Evolutionary conservation across 2,888 invertebrate genomes (phyloP), one percentile per base, ranked within the genome.

Genomic region (Apomyelois bistriatella): DNA sequence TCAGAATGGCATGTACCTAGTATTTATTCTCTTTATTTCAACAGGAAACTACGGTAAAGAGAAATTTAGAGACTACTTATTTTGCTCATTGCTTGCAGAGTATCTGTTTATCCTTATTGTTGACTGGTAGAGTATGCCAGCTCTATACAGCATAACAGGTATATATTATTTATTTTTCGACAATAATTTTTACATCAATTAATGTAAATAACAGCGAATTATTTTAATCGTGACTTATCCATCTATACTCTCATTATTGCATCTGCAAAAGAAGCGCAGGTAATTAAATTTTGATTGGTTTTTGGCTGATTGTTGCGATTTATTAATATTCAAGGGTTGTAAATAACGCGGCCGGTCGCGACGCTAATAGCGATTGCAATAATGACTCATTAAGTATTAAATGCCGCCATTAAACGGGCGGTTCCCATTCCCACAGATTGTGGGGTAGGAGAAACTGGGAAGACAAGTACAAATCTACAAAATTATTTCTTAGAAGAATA

Each of bases 281-380:
- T 84, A 84, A 86, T 86, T 84, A 85, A 80, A 81, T 78, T 81
- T 83, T 85, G 81, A 87, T 86, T 85, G 80, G 76, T 78, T 79
- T n/a, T 80, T 64, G 70, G 74, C 66, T 68, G 72, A 78, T 82
- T 82, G 75, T 79, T 81, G 74, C 28, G 30, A 46, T 30, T 46
- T 82, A 85, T 83, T 83, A 82, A 85, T 83, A 82, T 81, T 78
- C 74, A 72, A 71, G 60, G 71, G 76, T 66, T 76, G 79, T 82
- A 79, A 84, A 82, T 84, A 82, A 80, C 70, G 64, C 63, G 61
- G 64, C 71, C 70, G 74, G 70, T 73, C 68, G 70, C 69, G 68
- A 70, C 72, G 76, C 78, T 84, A 82, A 82, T 79, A 74, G 81
- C 77, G 68, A 76, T 69, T 74, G 75, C 76, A 74, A 74, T 83